phyloP scores from a whole-genome alignment of 1,140 invertebrate species.

The Platorchestia sp. region DNA sequence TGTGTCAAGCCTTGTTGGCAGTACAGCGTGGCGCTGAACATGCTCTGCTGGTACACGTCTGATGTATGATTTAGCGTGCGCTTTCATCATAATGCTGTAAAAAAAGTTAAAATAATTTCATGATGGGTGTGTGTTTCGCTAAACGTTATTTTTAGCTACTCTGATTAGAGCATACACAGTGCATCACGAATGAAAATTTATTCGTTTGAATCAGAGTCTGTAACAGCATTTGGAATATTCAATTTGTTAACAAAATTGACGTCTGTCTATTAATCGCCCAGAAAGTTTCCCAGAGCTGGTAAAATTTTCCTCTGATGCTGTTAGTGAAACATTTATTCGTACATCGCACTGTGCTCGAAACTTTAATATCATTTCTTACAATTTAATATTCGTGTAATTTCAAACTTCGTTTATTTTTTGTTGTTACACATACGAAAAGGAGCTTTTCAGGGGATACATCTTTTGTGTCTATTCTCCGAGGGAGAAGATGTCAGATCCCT shows the following conservation, averaged over 20 bases:
- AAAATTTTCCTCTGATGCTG: too few species aligned
- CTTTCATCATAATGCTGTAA: neutral
- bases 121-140: neutral
- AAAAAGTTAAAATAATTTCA: neutral
- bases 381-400: too few species aligned
- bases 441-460: too few species aligned
- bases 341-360: too few species aligned
- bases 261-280: too few species aligned
- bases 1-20: neutral
- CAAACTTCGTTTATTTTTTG: too few species aligned
- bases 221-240: neutral
- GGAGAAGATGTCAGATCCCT: too few species aligned
- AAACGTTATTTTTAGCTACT: neutral
- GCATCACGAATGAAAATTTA: neutral
- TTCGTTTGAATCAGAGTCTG: neutral
- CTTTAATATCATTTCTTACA: too few species aligned
- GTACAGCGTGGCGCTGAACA: neutral
- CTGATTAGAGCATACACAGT: neutral
- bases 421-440: too few species aligned
- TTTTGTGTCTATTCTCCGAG: too few species aligned
- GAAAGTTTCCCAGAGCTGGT: too few species aligned
- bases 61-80: neutral
- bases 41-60: neutral
- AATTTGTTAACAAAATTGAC: neutral
- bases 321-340: too few species aligned